phyloP scores from a whole-genome alignment of 2,888 invertebrate genomes.

The Cheilosia grossa region DNA sequence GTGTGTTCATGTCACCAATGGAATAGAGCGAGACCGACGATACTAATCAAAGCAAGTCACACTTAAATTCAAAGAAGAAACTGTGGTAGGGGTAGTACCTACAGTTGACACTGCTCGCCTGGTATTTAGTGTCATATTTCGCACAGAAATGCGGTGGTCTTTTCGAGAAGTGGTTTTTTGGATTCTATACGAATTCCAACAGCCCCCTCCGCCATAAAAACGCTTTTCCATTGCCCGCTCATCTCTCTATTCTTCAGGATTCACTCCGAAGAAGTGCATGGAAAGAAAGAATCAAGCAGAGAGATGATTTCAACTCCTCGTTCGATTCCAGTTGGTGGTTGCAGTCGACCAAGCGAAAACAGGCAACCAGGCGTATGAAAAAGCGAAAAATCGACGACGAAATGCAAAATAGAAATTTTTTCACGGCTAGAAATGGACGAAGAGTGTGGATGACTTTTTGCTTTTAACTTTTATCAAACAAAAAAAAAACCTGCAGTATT shows the following conservation, averaged over 20 bases:
- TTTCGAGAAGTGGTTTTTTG: conserved; percentile 67
- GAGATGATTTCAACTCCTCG: conserved; percentile 26
- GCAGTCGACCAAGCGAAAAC: conserved; percentile 70
- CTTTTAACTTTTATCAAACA: no score
- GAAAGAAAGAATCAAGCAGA: conserved; percentile 51
- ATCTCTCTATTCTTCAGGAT: conserved; percentile 71
- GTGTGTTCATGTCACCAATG: background rate
- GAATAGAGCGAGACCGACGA: conserved; percentile 23
- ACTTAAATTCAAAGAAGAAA: conserved; percentile 5
- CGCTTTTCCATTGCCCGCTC: background rate
- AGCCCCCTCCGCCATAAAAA: background rate
- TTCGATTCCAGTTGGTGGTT: conserved; percentile 70
- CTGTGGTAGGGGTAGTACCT: background rate
- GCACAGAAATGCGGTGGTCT: conserved; percentile 81
- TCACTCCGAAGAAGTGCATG: conserved; percentile 67
- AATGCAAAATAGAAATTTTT: background rate
- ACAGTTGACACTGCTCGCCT: conserved; percentile 76
- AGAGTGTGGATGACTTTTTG: background rate
- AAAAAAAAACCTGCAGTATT: no score
- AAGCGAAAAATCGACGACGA: conserved; percentile 18
- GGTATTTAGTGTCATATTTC: conserved; percentile 83
- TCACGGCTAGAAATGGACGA: conserved; percentile 12
- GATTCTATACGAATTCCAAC: conserved; percentile 21
- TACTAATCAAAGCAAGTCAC: background rate
- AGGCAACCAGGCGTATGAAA: conserved; percentile 67